These are phyloP conservation scores for Nesometra sesokonis DNA, from an alignment of 35 echinoderm and acorn worm genomes.

Conservation along the genomic window DNA sequence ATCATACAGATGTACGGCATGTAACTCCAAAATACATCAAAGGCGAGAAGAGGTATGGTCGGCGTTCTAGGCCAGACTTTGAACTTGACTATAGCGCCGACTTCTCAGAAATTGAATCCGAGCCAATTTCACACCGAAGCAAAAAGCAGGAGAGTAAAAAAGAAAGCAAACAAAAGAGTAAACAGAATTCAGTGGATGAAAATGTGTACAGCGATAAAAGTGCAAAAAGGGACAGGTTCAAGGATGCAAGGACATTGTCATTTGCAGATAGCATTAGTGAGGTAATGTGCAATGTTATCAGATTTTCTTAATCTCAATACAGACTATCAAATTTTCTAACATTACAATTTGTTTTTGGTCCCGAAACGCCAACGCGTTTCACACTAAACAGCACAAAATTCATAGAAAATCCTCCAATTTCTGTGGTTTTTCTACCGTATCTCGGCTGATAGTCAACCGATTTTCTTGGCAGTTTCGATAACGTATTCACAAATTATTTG, in stretches of 20 bases:
- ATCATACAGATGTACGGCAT: not conserved
- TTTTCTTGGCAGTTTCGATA: too few relatives aligned
- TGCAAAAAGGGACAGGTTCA: not conserved
- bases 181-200: not conserved
- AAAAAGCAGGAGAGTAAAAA: conserved; percentile 7
- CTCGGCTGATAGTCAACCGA: too few relatives aligned
- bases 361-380: too few relatives aligned
- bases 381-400: too few relatives aligned
- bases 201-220: conserved; percentile 1
- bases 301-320: not conserved
- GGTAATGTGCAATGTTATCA: conserved; percentile 4
- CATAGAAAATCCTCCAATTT: too few relatives aligned
- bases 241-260: conserved; percentile 14
- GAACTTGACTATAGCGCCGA: conserved; percentile 60
- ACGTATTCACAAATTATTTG: too few relatives aligned
- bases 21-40: conserved; percentile 86
- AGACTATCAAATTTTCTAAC: too few relatives aligned
- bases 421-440: too few relatives aligned
- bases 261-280: conserved; percentile 45
- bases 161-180: conserved; percentile 3
- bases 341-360: too few relatives aligned
- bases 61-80: conserved; percentile 68
- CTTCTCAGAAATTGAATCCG: conserved; percentile 53
- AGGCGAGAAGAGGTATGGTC: conserved; percentile 61
- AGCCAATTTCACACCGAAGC: conserved; percentile 30